Base-by-base conservation (phyloP, 2,888 invertebrate genomes). In the Yponomeuta malinellus region DNA sequence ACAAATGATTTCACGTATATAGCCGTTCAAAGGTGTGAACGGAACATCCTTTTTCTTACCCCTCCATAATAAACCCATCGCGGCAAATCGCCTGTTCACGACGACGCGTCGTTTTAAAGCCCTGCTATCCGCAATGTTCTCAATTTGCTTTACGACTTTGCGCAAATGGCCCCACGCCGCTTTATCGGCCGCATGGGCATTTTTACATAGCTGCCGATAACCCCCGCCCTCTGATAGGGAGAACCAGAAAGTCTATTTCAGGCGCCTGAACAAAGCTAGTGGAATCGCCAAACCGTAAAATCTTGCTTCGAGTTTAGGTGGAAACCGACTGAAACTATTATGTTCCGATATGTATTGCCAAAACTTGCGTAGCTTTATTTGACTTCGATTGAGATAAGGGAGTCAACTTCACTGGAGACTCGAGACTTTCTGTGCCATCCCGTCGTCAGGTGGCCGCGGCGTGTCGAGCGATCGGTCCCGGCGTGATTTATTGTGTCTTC, bases 401-500 rank as follows among this genome's bases (percentile, higher is more conserved):
- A 59, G 12, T 59, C 12, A 3, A 8, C 6, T 52, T 52, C 12
- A 52, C 2, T 12, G 52, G 33, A 33, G 33, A 5, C 33, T 33
- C 33, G 52, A 23, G 2, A 59, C 52, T 59, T 59, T 59, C 52
- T 59, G 52, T 59, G 15, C 15, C 52, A 59, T 59, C 15, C 15
- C 52, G 15, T 12, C 52, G 15, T 12, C 15, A 12, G 52, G 52
- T 59, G 52, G 3, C 70, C 71, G 71, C 43, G 43, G 72, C 59
- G 71, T 74, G 76, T 70, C 75, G 77, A 78, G 73, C 75, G 79
- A 80, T 78, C 76, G 73, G 75, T 75, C 76, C 79, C 75, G 71
- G 76, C 76, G 77, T 80, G 80, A 80, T 81, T 81, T 80, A 81
- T 78, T 76, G 74, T 43, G 43, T 43, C 43, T 8, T 59, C 2